Percentiles rank a stretch among this genome's conserved stretches.
These are phyloP conservation scores for Aurelia sp. DNA, from an alignment of 30 jellyfish, hydroid and myxozoan species.

Conservation along the genomic window DNA sequence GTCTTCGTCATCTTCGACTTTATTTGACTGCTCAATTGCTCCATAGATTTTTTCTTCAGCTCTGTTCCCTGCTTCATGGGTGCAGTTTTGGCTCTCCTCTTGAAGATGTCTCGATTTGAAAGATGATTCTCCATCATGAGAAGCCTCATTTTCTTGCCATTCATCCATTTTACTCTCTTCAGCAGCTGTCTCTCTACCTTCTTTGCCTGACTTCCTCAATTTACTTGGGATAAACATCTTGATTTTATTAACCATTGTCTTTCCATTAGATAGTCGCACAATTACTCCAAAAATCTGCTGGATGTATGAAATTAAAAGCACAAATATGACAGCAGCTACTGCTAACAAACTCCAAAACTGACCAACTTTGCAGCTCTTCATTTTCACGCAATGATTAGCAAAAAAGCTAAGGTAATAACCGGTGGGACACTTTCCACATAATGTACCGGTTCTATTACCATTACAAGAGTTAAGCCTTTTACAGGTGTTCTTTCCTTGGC, in stretches of 20 bases:
- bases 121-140: too few relatives aligned
- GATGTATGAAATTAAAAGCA: neutral
- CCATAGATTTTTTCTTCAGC: neutral
- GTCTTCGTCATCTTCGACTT: neutral
- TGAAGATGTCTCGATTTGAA: too few relatives aligned
- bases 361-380: neutral
- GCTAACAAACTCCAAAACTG: neutral
- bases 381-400: neutral
- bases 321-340: neutral
- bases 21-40: neutral
- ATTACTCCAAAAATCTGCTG: neutral
- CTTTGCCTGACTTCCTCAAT: neutral
- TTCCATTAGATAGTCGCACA: neutral
- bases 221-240: neutral
- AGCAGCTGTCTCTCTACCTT: too few relatives aligned
- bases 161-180: neutral
- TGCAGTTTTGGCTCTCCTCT: neutral
- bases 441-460: neutral
- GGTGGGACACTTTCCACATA: neutral
- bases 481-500: neutral
- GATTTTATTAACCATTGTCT: neutral
- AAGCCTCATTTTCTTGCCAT: neutral
- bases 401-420: neutral
- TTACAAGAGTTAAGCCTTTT: neutral
- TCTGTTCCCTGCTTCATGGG: too few relatives aligned